phyloP scores from a whole-genome alignment of 2,888 invertebrate species.

The Patella pellucida region DNA sequence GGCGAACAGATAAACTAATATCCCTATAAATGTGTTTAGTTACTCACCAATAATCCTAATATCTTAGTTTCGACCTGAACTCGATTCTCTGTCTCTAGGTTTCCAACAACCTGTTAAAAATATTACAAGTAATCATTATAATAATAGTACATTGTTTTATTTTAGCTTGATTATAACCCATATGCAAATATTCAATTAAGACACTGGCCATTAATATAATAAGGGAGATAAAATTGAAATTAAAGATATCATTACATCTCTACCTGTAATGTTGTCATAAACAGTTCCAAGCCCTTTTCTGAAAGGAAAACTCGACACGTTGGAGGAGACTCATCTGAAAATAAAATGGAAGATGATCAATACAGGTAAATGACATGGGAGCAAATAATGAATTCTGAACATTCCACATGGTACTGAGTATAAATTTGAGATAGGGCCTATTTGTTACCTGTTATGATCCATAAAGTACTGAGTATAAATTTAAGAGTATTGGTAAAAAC shows the following conservation, averaged over 20 bases:
- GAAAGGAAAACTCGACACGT: slow-evolving; percentile 80
- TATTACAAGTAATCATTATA: not conserved
- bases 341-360: slow-evolving; percentile 3
- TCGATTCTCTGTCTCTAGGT: slow-evolving; percentile 74
- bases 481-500: too few species aligned
- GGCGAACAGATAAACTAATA: too few species aligned
- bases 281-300: slow-evolving; percentile 79
- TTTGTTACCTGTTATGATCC: too few species aligned
- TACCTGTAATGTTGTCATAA: slow-evolving; percentile 78
- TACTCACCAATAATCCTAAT: slow-evolving; percentile 76
- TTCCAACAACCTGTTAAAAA: slow-evolving; percentile 40
- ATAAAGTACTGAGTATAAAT: slow-evolving; percentile 81
- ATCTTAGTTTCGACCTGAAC: slow-evolving; percentile 81
- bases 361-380: not conserved
- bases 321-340: slow-evolving; percentile 79
- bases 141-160: not conserved
- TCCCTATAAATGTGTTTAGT: too few species aligned
- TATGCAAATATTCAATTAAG: too few species aligned
- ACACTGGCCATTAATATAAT: not conserved
- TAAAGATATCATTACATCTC: not conserved
- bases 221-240: not conserved
- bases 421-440: not conserved
- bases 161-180: not conserved
- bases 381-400: not conserved
- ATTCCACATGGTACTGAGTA: not conserved